Conservation (phyloP, 1,140 invertebrate genomes). For the Cecropterus lyciades region DNA sequence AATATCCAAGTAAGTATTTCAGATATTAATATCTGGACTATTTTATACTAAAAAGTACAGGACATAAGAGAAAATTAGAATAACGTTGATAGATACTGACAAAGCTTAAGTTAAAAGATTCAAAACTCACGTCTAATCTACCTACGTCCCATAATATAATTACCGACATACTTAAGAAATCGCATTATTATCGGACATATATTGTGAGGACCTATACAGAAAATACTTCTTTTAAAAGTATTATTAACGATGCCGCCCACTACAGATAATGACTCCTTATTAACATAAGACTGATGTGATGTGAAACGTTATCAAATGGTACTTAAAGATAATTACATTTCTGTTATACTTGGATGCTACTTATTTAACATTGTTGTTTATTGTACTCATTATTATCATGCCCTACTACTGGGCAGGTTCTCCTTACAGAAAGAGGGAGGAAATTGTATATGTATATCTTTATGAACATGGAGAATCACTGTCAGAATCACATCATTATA, state of each 20-base stretch:
- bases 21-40: no score
- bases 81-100: no score
- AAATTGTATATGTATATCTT: no score
- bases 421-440: background rate
- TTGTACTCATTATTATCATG: background rate
- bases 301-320: slow-evolving; percentile 11
- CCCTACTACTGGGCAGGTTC: background rate
- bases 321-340: slow-evolving; percentile 15
- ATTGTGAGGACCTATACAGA: background rate
- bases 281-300: slow-evolving; percentile 17
- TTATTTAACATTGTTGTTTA: slow-evolving; percentile 3
- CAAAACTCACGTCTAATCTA: no score
- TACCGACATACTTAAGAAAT: background rate
- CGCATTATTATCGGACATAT: no score
- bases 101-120: no score
- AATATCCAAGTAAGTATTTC: no score
- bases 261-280: slow-evolving; percentile 22
- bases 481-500: no score
- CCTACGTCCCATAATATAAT: no score
- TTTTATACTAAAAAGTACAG: no score
- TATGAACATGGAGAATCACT: no score
- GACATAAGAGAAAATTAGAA: no score
- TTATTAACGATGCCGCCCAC: slow-evolving; percentile 15
- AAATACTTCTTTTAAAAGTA: background rate
- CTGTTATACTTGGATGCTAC: slow-evolving; percentile 1